A percentile compares a stretch with the other conserved stretches of the same genome.
phyloP scores from a whole-genome alignment of 2,888 invertebrate species.

The Sarcophaga caerulescens region DNA sequence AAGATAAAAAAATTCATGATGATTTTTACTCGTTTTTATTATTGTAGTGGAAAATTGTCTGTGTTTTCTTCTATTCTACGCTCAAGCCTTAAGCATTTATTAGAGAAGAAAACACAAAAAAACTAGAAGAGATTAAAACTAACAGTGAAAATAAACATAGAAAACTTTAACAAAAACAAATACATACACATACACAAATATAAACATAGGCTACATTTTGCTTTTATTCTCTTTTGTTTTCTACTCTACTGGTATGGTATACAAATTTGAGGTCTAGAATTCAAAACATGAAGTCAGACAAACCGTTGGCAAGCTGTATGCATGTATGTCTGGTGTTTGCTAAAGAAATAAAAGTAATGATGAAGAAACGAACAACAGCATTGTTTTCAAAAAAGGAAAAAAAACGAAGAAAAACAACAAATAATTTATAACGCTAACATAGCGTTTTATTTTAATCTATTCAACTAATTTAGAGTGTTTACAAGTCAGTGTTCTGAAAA shows the following conservation, averaged over 20 bases:
- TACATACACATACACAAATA: not conserved
- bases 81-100: constrained; percentile 51
- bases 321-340: constrained; percentile 6
- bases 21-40: constrained; percentile 13
- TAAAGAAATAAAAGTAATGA: not conserved
- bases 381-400: constrained; percentile 18
- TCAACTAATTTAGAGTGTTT: too few species aligned
- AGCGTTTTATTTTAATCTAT: not conserved
- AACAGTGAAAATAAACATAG: constrained; percentile 2
- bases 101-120: constrained; percentile 16
- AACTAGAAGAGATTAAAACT: constrained; percentile 42
- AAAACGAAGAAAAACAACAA: constrained; percentile 12
- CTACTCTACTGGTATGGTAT: not conserved
- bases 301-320: constrained; percentile 18
- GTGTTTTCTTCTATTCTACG: constrained; percentile 22
- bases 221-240: constrained; percentile 20
- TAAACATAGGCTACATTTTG: constrained; percentile 6
- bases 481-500: too few species aligned
- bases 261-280: constrained; percentile 16
- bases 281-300: constrained; percentile 27
- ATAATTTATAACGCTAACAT: not conserved
- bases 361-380: constrained; percentile 16
- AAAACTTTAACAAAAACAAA: constrained; percentile 6
- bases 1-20: constrained; percentile 52
- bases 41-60: not conserved